Percentiles rank a stretch among this genome's conserved stretches.
phyloP scores from a whole-genome alignment of 2,113 vertebrate genomes.

The Etheostoma cragini region DNA sequence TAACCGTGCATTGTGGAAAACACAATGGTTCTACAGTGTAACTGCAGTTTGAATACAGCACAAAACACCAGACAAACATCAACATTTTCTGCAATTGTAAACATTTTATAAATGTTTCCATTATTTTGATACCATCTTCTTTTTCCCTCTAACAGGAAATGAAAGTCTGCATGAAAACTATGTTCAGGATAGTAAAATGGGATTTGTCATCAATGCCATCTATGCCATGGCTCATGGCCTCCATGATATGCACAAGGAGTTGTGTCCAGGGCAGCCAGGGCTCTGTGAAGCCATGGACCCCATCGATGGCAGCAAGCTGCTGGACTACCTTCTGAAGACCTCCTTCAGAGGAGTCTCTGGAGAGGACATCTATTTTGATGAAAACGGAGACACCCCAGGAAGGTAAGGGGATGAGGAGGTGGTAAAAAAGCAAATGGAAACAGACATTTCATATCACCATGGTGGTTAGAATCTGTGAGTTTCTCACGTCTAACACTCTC shows the following conservation, averaged over 20 bases:
- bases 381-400: slow-evolving; percentile 97
- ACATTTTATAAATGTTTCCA: slow-evolving; percentile 8
- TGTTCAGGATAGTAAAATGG: slow-evolving; percentile 99
- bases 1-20: slow-evolving; percentile 10
- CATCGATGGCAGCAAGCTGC: slow-evolving; percentile 95
- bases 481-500: slow-evolving; percentile 8
- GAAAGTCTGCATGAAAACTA: slow-evolving; percentile 97
- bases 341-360: slow-evolving; percentile 95
- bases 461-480: slow-evolving; percentile 15
- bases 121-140: neutral
- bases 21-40: neutral
- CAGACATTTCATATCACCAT: slow-evolving; percentile 12
- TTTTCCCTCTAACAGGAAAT: slow-evolving; percentile 84
- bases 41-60: slow-evolving; percentile 6
- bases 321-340: slow-evolving; percentile 95
- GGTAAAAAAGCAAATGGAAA: neutral
- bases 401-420: slow-evolving; percentile 83
- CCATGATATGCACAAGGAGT: slow-evolving; percentile 92
- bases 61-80: neutral
- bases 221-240: slow-evolving; percentile 98
- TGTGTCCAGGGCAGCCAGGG: slow-evolving; percentile 90
- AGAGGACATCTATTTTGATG: slow-evolving; percentile 97
- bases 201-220: slow-evolving; percentile 99
- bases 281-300: slow-evolving; percentile 97
- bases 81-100: neutral